Conservation (phyloP, 2,113 vertebrate genomes). For the Steatornis caripensis region DNA sequence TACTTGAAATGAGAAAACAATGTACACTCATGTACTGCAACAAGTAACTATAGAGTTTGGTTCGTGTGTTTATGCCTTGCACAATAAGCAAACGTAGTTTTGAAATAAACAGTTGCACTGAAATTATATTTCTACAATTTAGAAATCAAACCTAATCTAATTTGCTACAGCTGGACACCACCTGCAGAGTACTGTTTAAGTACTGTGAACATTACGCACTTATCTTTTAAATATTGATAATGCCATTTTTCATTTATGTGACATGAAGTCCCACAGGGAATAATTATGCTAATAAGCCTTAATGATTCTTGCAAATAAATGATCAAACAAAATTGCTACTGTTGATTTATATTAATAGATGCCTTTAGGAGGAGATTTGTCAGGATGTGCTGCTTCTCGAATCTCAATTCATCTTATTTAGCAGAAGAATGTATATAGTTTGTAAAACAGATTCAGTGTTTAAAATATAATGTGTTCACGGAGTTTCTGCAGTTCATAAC, state of each 20-base stretch:
- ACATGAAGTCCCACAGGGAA: slow-evolving; percentile 80
- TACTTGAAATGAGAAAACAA: background rate
- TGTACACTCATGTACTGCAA: background rate
- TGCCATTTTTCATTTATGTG: slow-evolving; percentile 80
- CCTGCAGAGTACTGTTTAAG: slow-evolving; percentile 72
- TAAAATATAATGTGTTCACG: slow-evolving; percentile 71
- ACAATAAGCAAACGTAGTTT: background rate
- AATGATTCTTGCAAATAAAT: slow-evolving; percentile 86
- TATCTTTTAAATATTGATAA: slow-evolving; percentile 84
- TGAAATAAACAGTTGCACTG: slow-evolving; percentile 35
- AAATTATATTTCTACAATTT: slow-evolving; percentile 52
- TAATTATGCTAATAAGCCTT: slow-evolving; percentile 86
- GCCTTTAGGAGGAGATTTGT: slow-evolving; percentile 82
- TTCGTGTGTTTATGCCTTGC: background rate
- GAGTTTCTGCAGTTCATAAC: slow-evolving; percentile 67
- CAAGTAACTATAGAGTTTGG: background rate
- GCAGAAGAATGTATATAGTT: slow-evolving; percentile 71
- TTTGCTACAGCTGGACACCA: slow-evolving; percentile 79
- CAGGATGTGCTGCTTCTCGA: slow-evolving; percentile 70
- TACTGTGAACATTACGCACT: slow-evolving; percentile 69
- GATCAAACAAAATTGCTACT: slow-evolving; percentile 82
- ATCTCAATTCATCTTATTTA: slow-evolving; percentile 79
- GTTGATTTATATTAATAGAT: slow-evolving; percentile 85
- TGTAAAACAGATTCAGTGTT: slow-evolving; percentile 74
- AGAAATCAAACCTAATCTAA: slow-evolving; percentile 68